These are phyloP conservation scores for Neocrepidodera transversa DNA, from an alignment of 2,888 invertebrate species.

Conservation along the genomic window DNA sequence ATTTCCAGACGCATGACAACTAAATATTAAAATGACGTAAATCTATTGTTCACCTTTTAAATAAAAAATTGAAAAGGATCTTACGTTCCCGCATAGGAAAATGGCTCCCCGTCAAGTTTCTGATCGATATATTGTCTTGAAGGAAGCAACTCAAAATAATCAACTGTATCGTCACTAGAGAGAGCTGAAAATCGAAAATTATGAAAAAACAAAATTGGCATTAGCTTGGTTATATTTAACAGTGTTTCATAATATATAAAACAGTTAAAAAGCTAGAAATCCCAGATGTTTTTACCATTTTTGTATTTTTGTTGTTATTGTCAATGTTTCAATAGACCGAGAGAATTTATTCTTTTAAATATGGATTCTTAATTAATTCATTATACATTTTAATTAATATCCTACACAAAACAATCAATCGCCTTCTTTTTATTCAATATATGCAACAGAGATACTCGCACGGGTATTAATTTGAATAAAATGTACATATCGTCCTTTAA, in stretches of 20 bases:
- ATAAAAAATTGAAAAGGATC: conserved; percentile 3
- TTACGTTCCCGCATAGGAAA: conserved; percentile 12
- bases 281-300: no score
- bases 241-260: neutral
- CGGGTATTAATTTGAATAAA: no score
- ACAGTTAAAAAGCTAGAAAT: neutral
- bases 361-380: no score
- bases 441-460: no score
- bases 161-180: conserved; percentile 10
- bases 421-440: no score
- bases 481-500: no score
- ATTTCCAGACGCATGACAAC: conserved; percentile 15
- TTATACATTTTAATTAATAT: no score
- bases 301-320: no score
- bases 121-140: conserved; percentile 1
- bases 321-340: no score
- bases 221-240: neutral
- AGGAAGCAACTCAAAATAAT: conserved; percentile 13
- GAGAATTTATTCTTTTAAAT: no score
- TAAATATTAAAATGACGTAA: conserved; percentile 4
- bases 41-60: conserved; percentile 4
- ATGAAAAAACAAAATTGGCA: conserved; percentile 3
- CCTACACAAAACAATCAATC: no score
- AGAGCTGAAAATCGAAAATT: conserved; percentile 22
- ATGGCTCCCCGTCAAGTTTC: conserved; percentile 12